Evolutionary conservation across 1,140 invertebrate species (phyloP).

Genomic region (Hylaeus volcanicus): DNA sequence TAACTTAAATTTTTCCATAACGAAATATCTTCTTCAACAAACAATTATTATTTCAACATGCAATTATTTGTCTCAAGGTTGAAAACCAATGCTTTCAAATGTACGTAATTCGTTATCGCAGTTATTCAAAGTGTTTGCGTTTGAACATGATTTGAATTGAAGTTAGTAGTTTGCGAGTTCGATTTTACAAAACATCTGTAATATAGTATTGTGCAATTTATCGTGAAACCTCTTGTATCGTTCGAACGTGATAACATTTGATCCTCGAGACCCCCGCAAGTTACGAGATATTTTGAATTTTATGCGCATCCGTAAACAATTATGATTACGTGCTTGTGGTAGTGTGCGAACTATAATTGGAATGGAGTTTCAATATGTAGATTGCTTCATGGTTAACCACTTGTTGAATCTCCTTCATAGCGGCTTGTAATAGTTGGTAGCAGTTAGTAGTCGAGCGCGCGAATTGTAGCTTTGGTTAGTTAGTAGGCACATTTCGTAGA

Average conservation of each 20-base stretch:
- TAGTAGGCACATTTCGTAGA: not conserved
- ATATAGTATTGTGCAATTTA: not conserved
- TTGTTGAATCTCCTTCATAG: constrained; percentile 2
- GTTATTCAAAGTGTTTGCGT: too few species aligned
- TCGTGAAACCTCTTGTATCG: constrained; percentile 24
- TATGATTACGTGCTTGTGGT: too few species aligned
- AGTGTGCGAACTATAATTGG: not conserved
- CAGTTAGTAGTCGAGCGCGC: not conserved
- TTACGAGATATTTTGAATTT: constrained; percentile 37
- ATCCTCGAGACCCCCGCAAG: constrained; percentile 24
- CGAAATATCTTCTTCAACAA: too few species aligned
- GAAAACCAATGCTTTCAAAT: too few species aligned
- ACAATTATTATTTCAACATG: not conserved
- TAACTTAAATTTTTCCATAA: too few species aligned
- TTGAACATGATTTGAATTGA: too few species aligned
- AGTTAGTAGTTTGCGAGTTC: not conserved
- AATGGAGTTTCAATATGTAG: not conserved
- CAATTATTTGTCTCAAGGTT: not conserved
- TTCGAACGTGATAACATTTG: constrained; percentile 46
- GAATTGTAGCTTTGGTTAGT: not conserved
- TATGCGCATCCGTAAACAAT: not conserved
- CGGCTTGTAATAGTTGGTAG: not conserved
- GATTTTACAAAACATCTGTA: not conserved
- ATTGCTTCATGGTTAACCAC: constrained; percentile 12
- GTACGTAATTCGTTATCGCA: too few species aligned